Base-by-base conservation (phyloP, 1,140 invertebrate species). In the Plectus sambesii region DNA sequence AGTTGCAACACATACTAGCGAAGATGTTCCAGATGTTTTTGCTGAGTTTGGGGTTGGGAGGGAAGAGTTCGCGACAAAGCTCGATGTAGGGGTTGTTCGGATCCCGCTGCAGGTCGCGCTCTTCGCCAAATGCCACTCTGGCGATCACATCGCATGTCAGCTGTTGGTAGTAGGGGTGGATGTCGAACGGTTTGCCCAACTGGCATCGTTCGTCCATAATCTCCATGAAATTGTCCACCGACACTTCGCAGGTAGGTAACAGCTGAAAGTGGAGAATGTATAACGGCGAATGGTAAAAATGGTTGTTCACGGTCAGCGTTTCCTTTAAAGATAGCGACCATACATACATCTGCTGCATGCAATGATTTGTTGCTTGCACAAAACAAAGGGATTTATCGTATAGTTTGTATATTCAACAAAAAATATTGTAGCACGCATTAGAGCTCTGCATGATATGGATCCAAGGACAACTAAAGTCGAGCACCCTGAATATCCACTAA, bases 121-220 rank as follows among this genome's bases (percentile, higher is more conserved):
- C 53, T 22, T 50, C 47, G 5, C 48, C 48, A 15, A 50, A 15
- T 5, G 48, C 48, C 4, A 50, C 48, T 9, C 35, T 47, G 8
- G 47, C 47, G 17, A 50, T 50, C 5, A 53, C 30, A 53, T 50
- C 48, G 20, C 47, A 20, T 12, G 48, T 50, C 12, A 50, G 53
- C 12, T 33, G 17, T 27, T 50, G 48, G 15, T 51, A 51, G 9
- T 53, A 23, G 1, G 19, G 15, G n/a, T 39, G 29, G 47, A 50
- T 50, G 25, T 50, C 43, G 47, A 50, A 50, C 2, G 48, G 47
- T 43, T 39, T 40, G n/a, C 33, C 17, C 12, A 6, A 26, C n/a
- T 26, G 5, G 48, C 17, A 5, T 1, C 22, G n/a, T 17, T 50
- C 27, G 5, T 53, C 48, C 8, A 50, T 27, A n/a, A 50, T 51